Percentiles rank a stretch among this genome's conserved stretches.
Evolutionary conservation across 2,888 invertebrate species (phyloP).

Genomic region (Leptinotarsa juncta): DNA sequence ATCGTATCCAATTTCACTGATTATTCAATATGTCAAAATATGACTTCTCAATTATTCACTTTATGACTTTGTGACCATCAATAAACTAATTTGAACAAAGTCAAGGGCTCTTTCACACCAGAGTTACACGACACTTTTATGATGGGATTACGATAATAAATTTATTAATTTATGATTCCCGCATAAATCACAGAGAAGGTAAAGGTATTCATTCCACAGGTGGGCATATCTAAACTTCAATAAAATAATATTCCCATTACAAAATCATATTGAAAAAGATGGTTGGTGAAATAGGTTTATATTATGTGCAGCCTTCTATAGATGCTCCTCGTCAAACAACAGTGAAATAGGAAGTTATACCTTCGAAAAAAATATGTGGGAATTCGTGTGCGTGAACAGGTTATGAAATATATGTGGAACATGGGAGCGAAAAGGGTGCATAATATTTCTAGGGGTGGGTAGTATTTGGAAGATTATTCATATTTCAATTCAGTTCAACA

Average conservation of each 20-base stretch:
- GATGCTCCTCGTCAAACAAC: background rate
- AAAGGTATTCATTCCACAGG: background rate
- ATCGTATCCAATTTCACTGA: no score
- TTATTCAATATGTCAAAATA: background rate
- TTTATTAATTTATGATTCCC: background rate
- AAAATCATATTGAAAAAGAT: background rate
- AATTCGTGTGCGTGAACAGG: background rate
- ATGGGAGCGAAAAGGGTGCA: conserved; percentile 7
- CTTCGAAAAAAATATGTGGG: background rate
- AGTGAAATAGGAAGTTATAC: background rate
- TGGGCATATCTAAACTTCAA: background rate
- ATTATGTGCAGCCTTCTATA: background rate
- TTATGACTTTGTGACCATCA: background rate
- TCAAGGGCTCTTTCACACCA: background rate
- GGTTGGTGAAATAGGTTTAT: background rate
- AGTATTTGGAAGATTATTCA: background rate
- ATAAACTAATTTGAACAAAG: background rate
- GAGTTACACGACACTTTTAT: background rate
- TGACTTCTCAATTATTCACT: background rate
- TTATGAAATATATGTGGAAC: background rate
- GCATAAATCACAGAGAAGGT: background rate
- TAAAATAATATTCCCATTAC: background rate
- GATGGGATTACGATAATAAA: background rate
- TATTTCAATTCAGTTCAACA: background rate
- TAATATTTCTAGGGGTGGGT: background rate